Evolutionary conservation across 2,797 vertebrate species (phyloP).

Genomic region (Sarcoramphus papa): DNA sequence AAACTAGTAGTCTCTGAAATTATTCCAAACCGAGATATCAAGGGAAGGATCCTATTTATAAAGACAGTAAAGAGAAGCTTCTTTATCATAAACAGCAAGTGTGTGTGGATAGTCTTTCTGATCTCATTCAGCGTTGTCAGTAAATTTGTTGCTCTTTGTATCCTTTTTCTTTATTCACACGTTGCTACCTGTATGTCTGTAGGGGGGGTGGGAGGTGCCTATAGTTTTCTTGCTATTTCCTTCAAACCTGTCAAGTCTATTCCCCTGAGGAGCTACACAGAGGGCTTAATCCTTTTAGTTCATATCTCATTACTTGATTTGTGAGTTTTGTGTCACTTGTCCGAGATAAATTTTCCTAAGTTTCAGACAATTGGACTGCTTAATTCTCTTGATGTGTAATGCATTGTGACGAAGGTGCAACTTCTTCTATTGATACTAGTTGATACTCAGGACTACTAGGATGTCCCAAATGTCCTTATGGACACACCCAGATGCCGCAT

Average conservation of each 20-base stretch:
- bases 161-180: not conserved
- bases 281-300: not conserved
- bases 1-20: not conserved
- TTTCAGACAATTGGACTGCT: not conserved
- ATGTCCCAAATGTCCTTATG: not conserved
- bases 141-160: not conserved
- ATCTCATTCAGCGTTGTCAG: not conserved
- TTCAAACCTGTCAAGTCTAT: not conserved
- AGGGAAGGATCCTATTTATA: not conserved
- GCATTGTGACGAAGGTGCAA: not conserved
- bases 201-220: not conserved
- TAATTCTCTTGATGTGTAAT: not conserved
- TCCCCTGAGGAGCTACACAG: not conserved
- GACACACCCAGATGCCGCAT: not conserved
- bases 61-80: not conserved
- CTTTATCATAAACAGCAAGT: not conserved
- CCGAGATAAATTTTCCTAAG: not conserved
- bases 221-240: not conserved
- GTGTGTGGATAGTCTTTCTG: not conserved
- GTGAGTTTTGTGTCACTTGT: not conserved
- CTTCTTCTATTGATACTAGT: not conserved
- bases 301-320: not conserved
- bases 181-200: not conserved
- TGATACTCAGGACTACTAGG: not conserved
- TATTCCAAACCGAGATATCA: not conserved